phyloP scores from a whole-genome alignment of 1,140 invertebrate genomes.

The Drusus annulatus region DNA sequence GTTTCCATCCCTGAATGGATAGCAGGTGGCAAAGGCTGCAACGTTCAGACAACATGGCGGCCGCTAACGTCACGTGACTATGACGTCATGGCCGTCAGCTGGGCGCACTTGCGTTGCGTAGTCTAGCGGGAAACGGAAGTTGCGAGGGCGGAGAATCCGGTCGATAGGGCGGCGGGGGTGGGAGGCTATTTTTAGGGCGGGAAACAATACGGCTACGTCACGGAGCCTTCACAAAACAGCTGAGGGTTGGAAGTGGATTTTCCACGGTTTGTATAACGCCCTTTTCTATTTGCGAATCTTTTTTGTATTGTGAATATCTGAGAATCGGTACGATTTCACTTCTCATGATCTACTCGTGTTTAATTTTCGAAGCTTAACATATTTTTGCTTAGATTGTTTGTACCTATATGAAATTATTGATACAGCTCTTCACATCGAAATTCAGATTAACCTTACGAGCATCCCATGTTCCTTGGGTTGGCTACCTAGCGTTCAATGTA shows the following conservation, averaged over 20 bases:
- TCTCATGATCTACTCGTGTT: too few relatives aligned
- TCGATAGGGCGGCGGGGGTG: not conserved
- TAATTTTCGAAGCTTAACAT: too few relatives aligned
- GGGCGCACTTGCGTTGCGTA: slow-evolving; percentile 12
- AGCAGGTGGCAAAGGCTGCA: slow-evolving; percentile 15
- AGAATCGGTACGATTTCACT: too few relatives aligned
- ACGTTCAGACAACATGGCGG: slow-evolving; percentile 21
- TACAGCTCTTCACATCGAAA: too few relatives aligned
- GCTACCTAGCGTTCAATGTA: too few relatives aligned
- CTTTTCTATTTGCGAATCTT: not conserved
- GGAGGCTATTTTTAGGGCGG: slow-evolving; percentile 16
- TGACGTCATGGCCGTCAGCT: slow-evolving; percentile 41
- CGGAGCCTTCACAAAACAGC: slow-evolving; percentile 9
- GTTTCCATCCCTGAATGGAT: slow-evolving; percentile 14
- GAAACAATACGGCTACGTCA: slow-evolving; percentile 18
- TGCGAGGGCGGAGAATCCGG: slow-evolving; percentile 10
- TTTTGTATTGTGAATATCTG: too few relatives aligned
- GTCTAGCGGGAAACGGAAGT: not conserved
- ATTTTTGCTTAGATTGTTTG: too few relatives aligned
- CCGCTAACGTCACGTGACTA: slow-evolving; percentile 4
- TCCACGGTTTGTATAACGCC: not conserved
- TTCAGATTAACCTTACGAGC: too few relatives aligned
- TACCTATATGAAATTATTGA: too few relatives aligned
- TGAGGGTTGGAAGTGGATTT: not conserved
- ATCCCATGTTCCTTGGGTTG: too few relatives aligned